These are phyloP conservation scores for Apamea anceps DNA, from an alignment of 2,888 invertebrate species.

Conservation along the genomic window DNA sequence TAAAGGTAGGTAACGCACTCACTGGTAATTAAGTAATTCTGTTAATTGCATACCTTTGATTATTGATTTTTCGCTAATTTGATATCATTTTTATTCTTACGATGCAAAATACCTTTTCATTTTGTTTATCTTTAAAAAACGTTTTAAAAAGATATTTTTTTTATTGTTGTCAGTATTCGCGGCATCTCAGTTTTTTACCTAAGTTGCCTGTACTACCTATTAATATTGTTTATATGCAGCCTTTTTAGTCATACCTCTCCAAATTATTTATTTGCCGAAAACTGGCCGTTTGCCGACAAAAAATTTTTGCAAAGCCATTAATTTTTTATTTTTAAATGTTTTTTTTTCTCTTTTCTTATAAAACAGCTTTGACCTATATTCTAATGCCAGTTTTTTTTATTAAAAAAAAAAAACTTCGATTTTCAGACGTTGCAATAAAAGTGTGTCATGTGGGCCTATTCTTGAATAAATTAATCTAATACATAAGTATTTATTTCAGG, in stretches of 20 bases:
- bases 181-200: not conserved
- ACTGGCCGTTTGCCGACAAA: not conserved
- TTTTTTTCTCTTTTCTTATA: not conserved
- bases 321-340: not conserved
- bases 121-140: not conserved
- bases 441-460: not conserved
- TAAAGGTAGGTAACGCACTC: not conserved
- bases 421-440: not conserved
- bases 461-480: not conserved
- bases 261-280: not conserved
- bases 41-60: not conserved
- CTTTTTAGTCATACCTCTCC: not conserved
- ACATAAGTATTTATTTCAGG: not conserved
- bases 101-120: not conserved
- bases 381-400: not conserved
- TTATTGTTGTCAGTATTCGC: not conserved
- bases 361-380: not conserved
- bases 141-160: not conserved
- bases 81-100: not conserved
- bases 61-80: not conserved
- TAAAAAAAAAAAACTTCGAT: not conserved
- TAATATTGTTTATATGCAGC: not conserved
- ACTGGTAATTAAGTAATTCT: not conserved
- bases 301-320: not conserved
- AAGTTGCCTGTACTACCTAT: not conserved